Percentiles rank a stretch among this genome's conserved stretches.
phyloP scores from a whole-genome alignment of 2,888 invertebrate genomes.

The Melanostoma mellinum region DNA sequence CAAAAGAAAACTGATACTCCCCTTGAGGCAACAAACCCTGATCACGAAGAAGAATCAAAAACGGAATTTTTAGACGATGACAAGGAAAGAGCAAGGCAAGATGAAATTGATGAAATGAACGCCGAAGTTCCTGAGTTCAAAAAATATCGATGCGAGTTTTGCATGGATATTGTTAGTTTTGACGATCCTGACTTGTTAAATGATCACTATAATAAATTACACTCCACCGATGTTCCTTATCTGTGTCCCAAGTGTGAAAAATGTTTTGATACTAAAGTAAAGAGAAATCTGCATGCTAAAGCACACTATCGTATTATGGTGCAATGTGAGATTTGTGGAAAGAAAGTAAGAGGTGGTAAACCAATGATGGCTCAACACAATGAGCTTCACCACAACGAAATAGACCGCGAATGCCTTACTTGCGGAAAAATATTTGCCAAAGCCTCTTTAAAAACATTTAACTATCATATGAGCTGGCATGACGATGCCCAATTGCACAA shows the following conservation, averaged over 20 bases:
- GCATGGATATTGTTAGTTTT: constrained; percentile 55
- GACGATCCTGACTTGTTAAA: constrained; percentile 54
- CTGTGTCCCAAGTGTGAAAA: constrained; percentile 55
- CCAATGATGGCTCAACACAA: constrained; percentile 61
- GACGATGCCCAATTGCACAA: constrained; percentile 57
- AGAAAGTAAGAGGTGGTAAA: constrained; percentile 56
- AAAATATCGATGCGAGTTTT: constrained; percentile 48
- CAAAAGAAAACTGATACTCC: background rate
- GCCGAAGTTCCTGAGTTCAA: constrained; percentile 45
- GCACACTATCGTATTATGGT: constrained; percentile 35
- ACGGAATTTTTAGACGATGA: background rate
- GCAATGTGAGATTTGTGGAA: constrained; percentile 49
- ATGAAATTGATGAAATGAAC: constrained; percentile 34
- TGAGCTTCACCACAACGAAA: constrained; percentile 53
- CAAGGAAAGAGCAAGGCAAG: background rate
- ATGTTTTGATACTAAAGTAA: constrained; percentile 34
- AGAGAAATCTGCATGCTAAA: constrained; percentile 54
- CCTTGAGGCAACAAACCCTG: background rate
- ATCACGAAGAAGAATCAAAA: background rate
- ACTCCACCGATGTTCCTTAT: constrained; percentile 49
- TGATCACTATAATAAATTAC: constrained; percentile 48
- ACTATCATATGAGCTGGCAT: constrained; percentile 61
- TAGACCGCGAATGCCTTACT: constrained; percentile 35
- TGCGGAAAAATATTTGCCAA: constrained; percentile 51
- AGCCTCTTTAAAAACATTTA: constrained; percentile 47